Evolutionary conservation across 1,140 invertebrate genomes (phyloP).

Genomic region (Mylabris phalerata): DNA sequence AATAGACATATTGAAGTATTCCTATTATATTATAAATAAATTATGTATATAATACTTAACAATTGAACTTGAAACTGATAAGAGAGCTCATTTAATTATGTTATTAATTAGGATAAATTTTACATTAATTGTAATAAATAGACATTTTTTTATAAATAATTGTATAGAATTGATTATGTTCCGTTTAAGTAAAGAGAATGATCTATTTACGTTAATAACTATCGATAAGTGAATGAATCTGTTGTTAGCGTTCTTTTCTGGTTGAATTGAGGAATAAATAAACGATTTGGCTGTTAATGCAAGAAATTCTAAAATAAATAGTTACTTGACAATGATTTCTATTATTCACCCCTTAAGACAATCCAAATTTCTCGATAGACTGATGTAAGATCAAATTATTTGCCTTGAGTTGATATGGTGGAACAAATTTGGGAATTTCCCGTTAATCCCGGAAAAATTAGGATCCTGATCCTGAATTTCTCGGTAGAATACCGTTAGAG

Average conservation of each 20-base stretch:
- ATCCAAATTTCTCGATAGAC: no score
- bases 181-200: not conserved
- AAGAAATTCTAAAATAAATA: constrained; percentile 23
- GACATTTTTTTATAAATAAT: constrained; percentile 6
- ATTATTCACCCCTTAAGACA: not conserved
- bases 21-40: not conserved
- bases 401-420: no score
- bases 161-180: not conserved
- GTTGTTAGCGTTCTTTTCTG: no score
- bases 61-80: not conserved
- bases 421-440: no score
- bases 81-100: not conserved
- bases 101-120: constrained; percentile 1
- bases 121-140: constrained; percentile 7
- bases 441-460: no score
- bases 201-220: constrained; percentile 16
- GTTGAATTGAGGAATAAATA: not conserved
- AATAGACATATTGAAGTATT: not conserved
- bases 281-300: constrained; percentile 20
- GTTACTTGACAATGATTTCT: not conserved
- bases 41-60: constrained; percentile 6
- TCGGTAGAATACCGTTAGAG: no score
- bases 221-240: not conserved
- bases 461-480: no score
- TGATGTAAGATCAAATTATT: no score